Conservation (phyloP, 2,888 invertebrate genomes). For the Parnassius orleans region DNA sequence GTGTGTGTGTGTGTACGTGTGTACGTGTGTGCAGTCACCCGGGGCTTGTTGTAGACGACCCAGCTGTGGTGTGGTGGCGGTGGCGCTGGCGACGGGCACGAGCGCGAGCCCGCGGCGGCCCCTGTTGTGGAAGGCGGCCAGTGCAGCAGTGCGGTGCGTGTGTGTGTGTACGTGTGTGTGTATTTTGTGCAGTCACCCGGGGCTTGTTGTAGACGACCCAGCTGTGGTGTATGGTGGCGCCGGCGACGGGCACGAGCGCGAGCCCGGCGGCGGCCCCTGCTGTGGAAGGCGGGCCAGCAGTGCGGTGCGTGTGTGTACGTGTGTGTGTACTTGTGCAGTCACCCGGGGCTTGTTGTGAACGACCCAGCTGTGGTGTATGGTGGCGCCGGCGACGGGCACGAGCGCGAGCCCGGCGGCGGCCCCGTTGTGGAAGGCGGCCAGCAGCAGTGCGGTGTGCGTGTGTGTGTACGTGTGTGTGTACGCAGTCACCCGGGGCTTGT, state of each 20-base stretch:
- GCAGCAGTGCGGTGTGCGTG: slow-evolving; percentile 41
- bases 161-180: slow-evolving; percentile 90
- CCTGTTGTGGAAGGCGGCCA: slow-evolving; percentile 97
- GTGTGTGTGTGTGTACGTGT: no score
- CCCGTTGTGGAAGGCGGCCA: slow-evolving; percentile 99
- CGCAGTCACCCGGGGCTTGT: slow-evolving; percentile 86
- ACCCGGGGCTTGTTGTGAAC: slow-evolving; percentile 93
- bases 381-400: slow-evolving; percentile 84
- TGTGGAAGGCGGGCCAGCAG: no score
- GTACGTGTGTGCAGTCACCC: slow-evolving; percentile 69
- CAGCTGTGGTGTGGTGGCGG: slow-evolving; percentile 94
- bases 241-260: no score
- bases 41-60: slow-evolving; percentile 95
- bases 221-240: slow-evolving; percentile 42
- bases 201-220: slow-evolving; percentile 96
- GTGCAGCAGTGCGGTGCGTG: slow-evolving; percentile 97
- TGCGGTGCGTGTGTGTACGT: no score
- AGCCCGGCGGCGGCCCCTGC: no score
- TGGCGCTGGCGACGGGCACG: slow-evolving; percentile 84
- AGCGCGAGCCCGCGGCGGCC: slow-evolving; percentile 92
- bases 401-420: slow-evolving; percentile 92
- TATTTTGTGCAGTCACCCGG: slow-evolving; percentile 77
- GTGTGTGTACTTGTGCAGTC: slow-evolving; percentile 22
- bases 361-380: slow-evolving; percentile 96
- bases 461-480: no score